phyloP scores from a whole-genome alignment of 2,797 vertebrate species.

The Megaceryle alcyon region DNA sequence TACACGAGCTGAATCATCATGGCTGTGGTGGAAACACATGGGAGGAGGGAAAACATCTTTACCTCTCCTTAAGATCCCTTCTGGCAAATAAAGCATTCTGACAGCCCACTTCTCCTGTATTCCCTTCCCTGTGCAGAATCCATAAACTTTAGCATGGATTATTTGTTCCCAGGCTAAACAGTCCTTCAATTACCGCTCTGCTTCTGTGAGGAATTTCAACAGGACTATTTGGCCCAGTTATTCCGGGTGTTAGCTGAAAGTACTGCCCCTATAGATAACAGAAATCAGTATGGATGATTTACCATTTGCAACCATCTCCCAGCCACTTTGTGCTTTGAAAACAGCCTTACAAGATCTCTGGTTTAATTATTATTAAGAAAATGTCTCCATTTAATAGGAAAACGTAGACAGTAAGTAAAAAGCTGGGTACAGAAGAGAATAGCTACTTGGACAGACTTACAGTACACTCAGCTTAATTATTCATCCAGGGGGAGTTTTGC shows the following conservation, averaged over 20 bases:
- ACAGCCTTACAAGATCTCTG: not conserved
- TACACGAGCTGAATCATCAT: slow-evolving; percentile 21
- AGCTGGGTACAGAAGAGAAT: slow-evolving; percentile 21
- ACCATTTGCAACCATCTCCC: not conserved
- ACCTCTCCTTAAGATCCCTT: not conserved
- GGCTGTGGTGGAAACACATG: not conserved
- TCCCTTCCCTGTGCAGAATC: not conserved
- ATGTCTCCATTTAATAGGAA: not conserved
- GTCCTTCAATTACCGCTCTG: not conserved
- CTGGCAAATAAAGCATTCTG: slow-evolving; percentile 10
- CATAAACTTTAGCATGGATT: slow-evolving; percentile 12
- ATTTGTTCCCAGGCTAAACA: slow-evolving; percentile 25
- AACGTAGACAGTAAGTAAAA: not conserved
- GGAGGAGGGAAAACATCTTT: slow-evolving; percentile 23
- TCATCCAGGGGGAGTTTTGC: slow-evolving; percentile 4
- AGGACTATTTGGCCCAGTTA: slow-evolving; percentile 17
- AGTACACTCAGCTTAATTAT: slow-evolving; percentile 25
- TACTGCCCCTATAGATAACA: not conserved
- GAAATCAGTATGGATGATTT: slow-evolving; percentile 48
- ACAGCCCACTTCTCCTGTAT: not conserved
- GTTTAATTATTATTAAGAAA: not conserved
- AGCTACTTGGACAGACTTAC: slow-evolving; percentile 36
- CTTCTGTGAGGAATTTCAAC: slow-evolving; percentile 24
- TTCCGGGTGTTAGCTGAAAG: not conserved
- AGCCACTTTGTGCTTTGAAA: not conserved